phyloP scores from a whole-genome alignment of 2,888 invertebrate species.

The Eutolmus rufibarbis region DNA sequence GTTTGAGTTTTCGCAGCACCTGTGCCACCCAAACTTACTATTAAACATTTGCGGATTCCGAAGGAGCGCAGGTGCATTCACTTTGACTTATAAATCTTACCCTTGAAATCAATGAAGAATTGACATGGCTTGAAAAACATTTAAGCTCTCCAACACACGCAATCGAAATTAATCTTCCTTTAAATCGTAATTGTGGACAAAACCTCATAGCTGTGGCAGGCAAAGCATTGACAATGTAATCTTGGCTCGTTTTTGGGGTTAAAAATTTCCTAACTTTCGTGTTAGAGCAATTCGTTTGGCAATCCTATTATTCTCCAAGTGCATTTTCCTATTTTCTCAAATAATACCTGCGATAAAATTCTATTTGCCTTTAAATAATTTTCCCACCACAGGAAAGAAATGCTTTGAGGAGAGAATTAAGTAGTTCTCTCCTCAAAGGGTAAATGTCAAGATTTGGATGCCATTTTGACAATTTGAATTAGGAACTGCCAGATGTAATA shows the following conservation, averaged over 20 bases:
- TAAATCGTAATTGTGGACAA: neutral
- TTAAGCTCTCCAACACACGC: neutral
- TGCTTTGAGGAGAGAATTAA: no score
- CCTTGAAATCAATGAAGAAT: neutral
- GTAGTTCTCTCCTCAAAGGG: no score
- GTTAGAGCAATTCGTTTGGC: neutral
- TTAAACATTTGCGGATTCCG: neutral
- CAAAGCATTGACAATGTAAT: no score
- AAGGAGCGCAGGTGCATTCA: neutral
- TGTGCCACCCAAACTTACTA: neutral
- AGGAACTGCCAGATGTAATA: neutral
- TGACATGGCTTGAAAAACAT: neutral
- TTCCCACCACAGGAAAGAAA: neutral
- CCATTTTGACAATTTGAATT: neutral
- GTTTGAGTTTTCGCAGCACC: neutral
- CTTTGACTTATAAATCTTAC: neutral
- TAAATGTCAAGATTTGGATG: neutral
- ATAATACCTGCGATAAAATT: neutral
- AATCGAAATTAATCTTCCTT: no score
- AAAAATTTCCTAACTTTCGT: neutral
- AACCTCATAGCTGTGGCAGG: neutral
- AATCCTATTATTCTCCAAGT: neutral
- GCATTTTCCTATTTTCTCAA: neutral
- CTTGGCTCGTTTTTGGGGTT: neutral
- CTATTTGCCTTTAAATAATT: neutral